phyloP scores from a whole-genome alignment of 2,113 vertebrate genomes.

The Albula goreensis region DNA sequence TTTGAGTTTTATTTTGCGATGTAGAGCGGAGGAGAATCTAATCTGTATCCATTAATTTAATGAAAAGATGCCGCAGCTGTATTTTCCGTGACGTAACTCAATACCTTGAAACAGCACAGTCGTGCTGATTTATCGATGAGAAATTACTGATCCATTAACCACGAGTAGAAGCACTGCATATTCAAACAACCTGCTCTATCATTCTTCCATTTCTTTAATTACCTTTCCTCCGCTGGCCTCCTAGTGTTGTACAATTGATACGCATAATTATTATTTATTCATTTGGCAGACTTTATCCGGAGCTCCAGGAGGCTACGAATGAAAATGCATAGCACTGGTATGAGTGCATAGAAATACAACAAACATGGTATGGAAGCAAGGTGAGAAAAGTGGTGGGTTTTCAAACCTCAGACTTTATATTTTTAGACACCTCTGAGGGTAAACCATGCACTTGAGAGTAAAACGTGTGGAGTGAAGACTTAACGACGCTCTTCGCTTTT shows the following conservation, averaged over 20 bases:
- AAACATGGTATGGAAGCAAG: not conserved
- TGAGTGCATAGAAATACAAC: slow-evolving; percentile 32
- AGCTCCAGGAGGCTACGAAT: slow-evolving; percentile 32
- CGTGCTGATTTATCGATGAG: slow-evolving; percentile 15
- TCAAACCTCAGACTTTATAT: slow-evolving; percentile 41
- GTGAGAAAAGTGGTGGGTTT: slow-evolving; percentile 15
- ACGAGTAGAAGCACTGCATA: slow-evolving; percentile 29
- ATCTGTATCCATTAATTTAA: slow-evolving; percentile 30
- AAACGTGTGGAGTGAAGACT: not conserved
- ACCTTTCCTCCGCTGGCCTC: slow-evolving; percentile 55
- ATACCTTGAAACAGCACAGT: slow-evolving; percentile 17
- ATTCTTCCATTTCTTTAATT: slow-evolving; percentile 63
- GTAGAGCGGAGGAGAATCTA: not conserved
- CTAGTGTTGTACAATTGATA: slow-evolving; percentile 25
- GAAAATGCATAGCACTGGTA: slow-evolving; percentile 52
- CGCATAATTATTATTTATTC: slow-evolving; percentile 11
- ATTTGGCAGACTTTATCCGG: slow-evolving; percentile 1
- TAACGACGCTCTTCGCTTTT: not conserved
- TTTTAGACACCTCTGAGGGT: not conserved
- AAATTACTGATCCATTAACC: slow-evolving; percentile 30
- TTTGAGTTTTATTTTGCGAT: not conserved
- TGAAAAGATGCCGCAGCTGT: slow-evolving; percentile 11
- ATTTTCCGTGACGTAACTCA: slow-evolving; percentile 20
- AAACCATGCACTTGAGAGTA: not conserved
- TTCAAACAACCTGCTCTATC: slow-evolving; percentile 24